Evolutionary conservation across 2,113 vertebrate genomes (phyloP).

Genomic region (Cervus canadensis): DNA sequence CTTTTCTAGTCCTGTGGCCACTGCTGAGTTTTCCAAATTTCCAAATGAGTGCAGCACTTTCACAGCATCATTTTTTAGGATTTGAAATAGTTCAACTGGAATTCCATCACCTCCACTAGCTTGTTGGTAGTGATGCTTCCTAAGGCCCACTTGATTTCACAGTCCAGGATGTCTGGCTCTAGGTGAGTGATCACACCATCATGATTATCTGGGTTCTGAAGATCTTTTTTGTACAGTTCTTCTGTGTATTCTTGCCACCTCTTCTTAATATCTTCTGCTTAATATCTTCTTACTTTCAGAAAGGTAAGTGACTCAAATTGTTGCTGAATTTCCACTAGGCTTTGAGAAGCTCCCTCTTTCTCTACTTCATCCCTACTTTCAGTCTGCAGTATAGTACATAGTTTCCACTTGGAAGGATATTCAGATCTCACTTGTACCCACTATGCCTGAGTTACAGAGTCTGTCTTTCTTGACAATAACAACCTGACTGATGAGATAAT

Average conservation of each 20-base stretch:
- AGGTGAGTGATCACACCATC: background rate
- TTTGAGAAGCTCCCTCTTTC: background rate
- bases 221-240: background rate
- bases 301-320: background rate
- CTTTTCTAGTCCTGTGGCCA: background rate
- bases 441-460: background rate
- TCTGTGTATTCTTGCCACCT: background rate
- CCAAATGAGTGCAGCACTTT: background rate
- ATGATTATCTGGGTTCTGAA: background rate
- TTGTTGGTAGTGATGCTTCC: background rate
- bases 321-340: background rate
- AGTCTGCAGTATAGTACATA: background rate
- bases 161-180: background rate
- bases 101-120: background rate
- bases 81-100: background rate
- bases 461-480: background rate
- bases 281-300: background rate
- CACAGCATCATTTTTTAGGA: background rate
- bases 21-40: background rate
- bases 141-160: background rate
- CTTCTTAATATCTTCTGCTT: background rate
- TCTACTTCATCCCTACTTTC: background rate
- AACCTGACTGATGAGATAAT: constrained; percentile 3
- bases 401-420: background rate
- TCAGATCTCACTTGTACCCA: background rate